phyloP scores from a whole-genome alignment of 1,140 invertebrate species.

The Coelopa frigida region DNA sequence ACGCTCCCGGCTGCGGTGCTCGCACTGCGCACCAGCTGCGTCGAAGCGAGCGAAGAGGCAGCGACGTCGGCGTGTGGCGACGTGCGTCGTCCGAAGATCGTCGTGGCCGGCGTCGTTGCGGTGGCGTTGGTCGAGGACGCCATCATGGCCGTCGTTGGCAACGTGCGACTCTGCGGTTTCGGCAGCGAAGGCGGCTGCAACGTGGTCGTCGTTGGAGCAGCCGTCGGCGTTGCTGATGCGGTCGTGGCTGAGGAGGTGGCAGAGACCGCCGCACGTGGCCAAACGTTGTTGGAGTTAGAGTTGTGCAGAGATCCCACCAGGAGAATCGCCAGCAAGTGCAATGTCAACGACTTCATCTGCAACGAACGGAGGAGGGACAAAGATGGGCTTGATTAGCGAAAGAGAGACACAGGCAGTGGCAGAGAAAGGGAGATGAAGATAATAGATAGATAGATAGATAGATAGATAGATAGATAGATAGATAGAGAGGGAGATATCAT shows the following conservation, averaged over 20 bases:
- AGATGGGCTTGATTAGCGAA: too few relatives aligned
- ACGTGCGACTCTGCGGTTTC: conserved; percentile 29
- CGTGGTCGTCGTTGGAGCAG: conserved; percentile 13
- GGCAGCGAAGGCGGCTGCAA: conserved; percentile 31
- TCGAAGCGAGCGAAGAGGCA: neutral
- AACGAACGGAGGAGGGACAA: neutral
- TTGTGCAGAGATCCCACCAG: conserved; percentile 20
- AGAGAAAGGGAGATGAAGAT: too few relatives aligned
- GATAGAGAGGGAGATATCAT: neutral
- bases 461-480: too few relatives aligned
- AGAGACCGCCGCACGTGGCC: neutral
- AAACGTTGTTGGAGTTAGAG: neutral
- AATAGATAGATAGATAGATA: too few relatives aligned
- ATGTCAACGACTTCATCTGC: conserved; percentile 42
- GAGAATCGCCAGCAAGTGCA: conserved; percentile 39
- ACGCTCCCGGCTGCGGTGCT: neutral
- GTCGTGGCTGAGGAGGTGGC: neutral
- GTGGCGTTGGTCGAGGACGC: conserved; percentile 8
- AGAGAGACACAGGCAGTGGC: too few relatives aligned
- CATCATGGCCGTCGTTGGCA: conserved; percentile 18
- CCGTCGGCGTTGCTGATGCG: conserved; percentile 1
- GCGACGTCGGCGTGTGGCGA: conserved; percentile 1
- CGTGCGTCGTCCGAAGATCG: too few relatives aligned
- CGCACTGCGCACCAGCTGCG: neutral
- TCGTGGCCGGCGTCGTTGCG: conserved; percentile 8